These are phyloP conservation scores for Pteropus alecto DNA, from an alignment of 2,113 vertebrate genomes.

Conservation along the genomic window DNA sequence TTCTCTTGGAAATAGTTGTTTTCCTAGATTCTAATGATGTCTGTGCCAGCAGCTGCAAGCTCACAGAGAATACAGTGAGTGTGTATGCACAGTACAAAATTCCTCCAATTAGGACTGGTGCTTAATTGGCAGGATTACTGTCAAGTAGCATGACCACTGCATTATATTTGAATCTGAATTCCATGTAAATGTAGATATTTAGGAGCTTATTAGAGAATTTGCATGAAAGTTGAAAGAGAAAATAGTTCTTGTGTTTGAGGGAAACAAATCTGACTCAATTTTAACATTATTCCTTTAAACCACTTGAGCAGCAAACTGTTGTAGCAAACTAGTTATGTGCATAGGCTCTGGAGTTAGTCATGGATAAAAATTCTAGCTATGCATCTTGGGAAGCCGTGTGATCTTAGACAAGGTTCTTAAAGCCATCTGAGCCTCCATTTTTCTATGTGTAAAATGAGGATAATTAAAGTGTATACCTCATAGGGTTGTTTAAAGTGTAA, in stretches of 20 bases:
- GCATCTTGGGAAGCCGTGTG: neutral
- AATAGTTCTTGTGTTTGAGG: neutral
- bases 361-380: neutral
- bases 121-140: constrained; percentile 34
- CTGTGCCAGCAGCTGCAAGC: constrained; percentile 40
- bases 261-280: constrained; percentile 23
- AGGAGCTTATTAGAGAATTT: constrained; percentile 14
- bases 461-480: neutral
- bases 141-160: constrained; percentile 8
- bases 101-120: neutral
- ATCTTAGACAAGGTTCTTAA: neutral
- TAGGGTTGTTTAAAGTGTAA: neutral
- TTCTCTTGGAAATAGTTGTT: constrained; percentile 52
- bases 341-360: neutral
- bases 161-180: neutral
- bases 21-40: constrained; percentile 49
- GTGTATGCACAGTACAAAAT: neutral
- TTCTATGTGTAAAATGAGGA: neutral
- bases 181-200: neutral
- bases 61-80: constrained; percentile 24
- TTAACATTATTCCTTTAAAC: constrained; percentile 30
- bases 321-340: neutral
- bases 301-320: neutral
- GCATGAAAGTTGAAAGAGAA: neutral
- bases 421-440: neutral